Evolutionary conservation across 2,113 vertebrate species (phyloP).

Genomic region (Panurus biarmicus): DNA sequence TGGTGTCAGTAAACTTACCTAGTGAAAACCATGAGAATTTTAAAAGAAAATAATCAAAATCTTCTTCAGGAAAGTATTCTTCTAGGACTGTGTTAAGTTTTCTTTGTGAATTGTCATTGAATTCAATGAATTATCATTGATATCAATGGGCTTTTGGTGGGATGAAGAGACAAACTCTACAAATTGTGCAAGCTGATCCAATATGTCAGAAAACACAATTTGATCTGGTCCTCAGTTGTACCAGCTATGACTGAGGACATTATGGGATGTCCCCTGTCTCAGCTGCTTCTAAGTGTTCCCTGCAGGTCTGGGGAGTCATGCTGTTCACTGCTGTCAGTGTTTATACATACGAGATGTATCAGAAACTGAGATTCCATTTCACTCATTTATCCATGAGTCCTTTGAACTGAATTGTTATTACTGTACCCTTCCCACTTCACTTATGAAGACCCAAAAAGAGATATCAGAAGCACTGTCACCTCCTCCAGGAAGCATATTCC

Average conservation of each 20-base stretch:
- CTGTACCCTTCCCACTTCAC: neutral
- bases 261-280: neutral
- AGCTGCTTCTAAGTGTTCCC: neutral
- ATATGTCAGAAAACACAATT: neutral
- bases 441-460: neutral
- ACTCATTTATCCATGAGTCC: neutral
- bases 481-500: neutral
- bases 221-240: neutral
- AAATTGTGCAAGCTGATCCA: neutral
- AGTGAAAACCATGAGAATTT: neutral
- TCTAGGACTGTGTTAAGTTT: neutral
- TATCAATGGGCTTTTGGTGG: neutral
- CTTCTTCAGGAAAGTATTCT: neutral
- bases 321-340: neutral
- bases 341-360: rapidly evolving
- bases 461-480: neutral
- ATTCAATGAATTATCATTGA: neutral
- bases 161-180: neutral
- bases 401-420: neutral
- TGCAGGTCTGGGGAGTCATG: neutral
- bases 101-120: neutral
- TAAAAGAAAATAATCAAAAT: neutral
- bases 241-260: neutral
- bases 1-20: neutral
- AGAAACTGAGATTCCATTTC: neutral